phyloP scores from a whole-genome alignment of 1,140 invertebrate genomes.

The Euura saliciscinereae region DNA sequence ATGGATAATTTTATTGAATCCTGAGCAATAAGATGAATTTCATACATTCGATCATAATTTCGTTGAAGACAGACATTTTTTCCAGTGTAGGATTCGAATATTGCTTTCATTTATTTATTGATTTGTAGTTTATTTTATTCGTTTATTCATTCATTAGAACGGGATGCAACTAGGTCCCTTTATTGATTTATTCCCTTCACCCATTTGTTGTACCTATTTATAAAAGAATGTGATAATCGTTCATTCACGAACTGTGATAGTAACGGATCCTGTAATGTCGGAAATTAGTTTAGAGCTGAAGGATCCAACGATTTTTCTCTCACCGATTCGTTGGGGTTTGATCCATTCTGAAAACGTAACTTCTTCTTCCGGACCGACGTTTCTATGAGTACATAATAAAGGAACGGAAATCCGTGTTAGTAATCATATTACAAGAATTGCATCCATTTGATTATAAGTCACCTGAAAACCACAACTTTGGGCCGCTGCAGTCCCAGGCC shows the following conservation, averaged over 20 bases:
- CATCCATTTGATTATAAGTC: conserved; percentile 35
- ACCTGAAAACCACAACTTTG: conserved; percentile 38
- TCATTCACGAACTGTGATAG: conserved; percentile 46
- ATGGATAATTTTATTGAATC: too few relatives aligned
- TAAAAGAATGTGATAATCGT: too few relatives aligned
- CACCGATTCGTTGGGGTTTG: conserved; percentile 60
- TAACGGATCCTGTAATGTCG: conserved; percentile 65
- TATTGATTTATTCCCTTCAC: too few relatives aligned
- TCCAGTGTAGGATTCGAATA: too few relatives aligned
- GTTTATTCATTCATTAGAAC: too few relatives aligned
- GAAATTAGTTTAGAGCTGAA: conserved; percentile 69
- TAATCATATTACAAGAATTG: conserved; percentile 10
- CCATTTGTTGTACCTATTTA: too few relatives aligned
- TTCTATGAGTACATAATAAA: conserved; percentile 43
- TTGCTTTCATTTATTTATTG: too few relatives aligned
- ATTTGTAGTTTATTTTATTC: too few relatives aligned
- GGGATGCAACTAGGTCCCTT: too few relatives aligned
- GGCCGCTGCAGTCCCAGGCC: conserved; percentile 69
- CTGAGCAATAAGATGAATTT: too few relatives aligned
- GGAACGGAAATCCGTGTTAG: conserved; percentile 43
- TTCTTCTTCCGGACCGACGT: conserved; percentile 65
- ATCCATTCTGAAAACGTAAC: conserved; percentile 65
- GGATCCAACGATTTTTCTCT: conserved; percentile 65
- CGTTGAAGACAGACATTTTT: too few relatives aligned
- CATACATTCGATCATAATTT: too few relatives aligned